These are phyloP conservation scores for Astyanax mexicanus DNA, from an alignment of 2,797 vertebrate species.

Conservation along the genomic window DNA sequence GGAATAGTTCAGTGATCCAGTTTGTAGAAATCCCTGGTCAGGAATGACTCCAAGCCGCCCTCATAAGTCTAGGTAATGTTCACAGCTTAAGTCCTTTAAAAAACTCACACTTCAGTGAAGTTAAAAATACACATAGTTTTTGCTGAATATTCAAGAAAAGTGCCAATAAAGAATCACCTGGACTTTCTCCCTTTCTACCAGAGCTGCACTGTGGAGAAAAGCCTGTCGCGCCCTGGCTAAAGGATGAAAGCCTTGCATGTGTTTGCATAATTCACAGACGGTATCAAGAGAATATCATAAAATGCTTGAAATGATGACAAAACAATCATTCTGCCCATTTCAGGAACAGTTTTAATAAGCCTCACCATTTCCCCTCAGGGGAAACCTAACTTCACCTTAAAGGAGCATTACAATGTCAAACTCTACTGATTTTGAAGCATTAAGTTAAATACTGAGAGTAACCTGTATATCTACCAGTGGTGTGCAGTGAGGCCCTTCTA, in stretches of 20 bases:
- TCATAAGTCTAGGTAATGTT: constrained; percentile 21
- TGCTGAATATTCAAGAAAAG: constrained; percentile 26
- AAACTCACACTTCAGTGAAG: constrained; percentile 2
- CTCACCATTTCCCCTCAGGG: not conserved
- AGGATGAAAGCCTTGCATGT: constrained; percentile 68
- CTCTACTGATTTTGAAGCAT: no score
- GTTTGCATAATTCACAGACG: constrained; percentile 69
- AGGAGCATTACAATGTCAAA: no score
- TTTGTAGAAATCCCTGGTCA: constrained; percentile 36
- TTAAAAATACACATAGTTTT: constrained; percentile 28
- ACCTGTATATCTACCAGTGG: no score
- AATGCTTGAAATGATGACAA: constrained; percentile 27
- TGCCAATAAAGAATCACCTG: constrained; percentile 23
- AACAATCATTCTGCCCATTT: not conserved
- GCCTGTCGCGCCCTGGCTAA: constrained; percentile 72
- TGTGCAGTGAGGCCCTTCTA: no score
- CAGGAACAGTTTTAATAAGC: no score
- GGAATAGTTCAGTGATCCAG: constrained; percentile 11
- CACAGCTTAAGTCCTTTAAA: constrained; percentile 17
- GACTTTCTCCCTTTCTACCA: constrained; percentile 6
- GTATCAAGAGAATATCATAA: constrained; percentile 39
- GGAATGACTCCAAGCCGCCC: constrained; percentile 22
- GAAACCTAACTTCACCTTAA: no score
- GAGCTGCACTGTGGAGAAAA: constrained; percentile 15
- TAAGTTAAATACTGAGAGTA: no score